Evolutionary conservation across 2,113 vertebrate genomes (phyloP), one percentile per base, ranked within the genome.

Genomic region (Jaculus jaculus): DNA sequence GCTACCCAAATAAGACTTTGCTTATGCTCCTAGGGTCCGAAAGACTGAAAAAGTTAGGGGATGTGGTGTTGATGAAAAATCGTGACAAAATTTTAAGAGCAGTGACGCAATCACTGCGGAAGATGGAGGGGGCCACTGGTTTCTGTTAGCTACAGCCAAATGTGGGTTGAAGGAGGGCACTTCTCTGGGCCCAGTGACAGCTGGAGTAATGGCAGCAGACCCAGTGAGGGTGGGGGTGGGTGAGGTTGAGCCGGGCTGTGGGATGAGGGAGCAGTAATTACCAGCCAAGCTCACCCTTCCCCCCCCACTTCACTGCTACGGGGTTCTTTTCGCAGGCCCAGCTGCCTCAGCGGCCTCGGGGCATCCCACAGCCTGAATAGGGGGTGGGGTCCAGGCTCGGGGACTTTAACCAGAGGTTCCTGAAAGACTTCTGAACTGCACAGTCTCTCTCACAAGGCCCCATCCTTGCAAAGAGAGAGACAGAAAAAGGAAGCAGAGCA

Each of bases 261-360:
- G 77, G 42, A 16, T 54, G 65, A 42, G 81, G 89, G 61, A 32
- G 47, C 83, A 92, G 96, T 97, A 96, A 96, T 97, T 96, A 97
- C 92, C 21, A 81, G 65, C 91, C 91, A 4, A 63, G 68, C 95
- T 96, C 91, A 63, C 84, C 68, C 18, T 72, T n/a, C n/a, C 92
- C 93, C 79, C 47, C 68, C 73, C 39, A 63, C 91, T 95, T 94
- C 18, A 81, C 80, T 71, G 77, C 23, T 4, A 74, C 42, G 28
- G 16, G 23, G 7, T 34, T 87, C 87, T 89, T 68, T 91, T 23
- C 18, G 86, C 37, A 21, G 8, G 63, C 74, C 95, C 96, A 96
- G 92, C 95, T 94, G 96, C 77, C 92, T 84, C 47, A 20, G 65
- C 42, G 73, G 95, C 96, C 95, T 93, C 79, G 21, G 95, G 96